Conservation (phyloP, 2,113 vertebrate genomes). For the Chloebia gouldiae region DNA sequence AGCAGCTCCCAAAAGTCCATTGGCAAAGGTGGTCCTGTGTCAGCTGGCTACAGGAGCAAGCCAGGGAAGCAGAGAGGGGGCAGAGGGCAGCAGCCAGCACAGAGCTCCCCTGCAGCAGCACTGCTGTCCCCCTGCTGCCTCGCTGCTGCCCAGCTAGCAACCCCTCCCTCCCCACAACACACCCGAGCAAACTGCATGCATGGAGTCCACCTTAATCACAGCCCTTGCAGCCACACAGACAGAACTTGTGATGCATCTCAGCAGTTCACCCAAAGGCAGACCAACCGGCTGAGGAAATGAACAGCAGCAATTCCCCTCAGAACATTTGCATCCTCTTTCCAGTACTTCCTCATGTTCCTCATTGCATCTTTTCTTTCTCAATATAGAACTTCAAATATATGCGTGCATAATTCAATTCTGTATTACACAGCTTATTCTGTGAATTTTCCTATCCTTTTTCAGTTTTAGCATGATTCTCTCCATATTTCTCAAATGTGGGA, state of each 20-base stretch:
- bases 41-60: accelerated
- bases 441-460: background rate
- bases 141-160: background rate
- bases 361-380: background rate
- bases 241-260: background rate
- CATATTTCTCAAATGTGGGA: background rate
- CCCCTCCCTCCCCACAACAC: background rate
- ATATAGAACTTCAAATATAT: background rate
- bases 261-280: background rate
- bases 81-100: background rate
- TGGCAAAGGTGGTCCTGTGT: background rate
- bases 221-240: background rate
- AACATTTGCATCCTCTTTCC: background rate
- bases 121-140: accelerated
- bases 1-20: background rate
- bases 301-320: slow-evolving; percentile 4
- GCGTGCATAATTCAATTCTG: background rate
- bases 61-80: accelerated
- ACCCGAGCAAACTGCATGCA: background rate
- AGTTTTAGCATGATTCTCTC: background rate
- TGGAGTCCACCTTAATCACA: background rate
- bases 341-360: background rate
- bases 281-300: background rate
- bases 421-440: background rate
- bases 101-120: background rate